These are phyloP conservation scores for Strix uralensis DNA, from an alignment of 2,113 vertebrate species.

Conservation along the genomic window DNA sequence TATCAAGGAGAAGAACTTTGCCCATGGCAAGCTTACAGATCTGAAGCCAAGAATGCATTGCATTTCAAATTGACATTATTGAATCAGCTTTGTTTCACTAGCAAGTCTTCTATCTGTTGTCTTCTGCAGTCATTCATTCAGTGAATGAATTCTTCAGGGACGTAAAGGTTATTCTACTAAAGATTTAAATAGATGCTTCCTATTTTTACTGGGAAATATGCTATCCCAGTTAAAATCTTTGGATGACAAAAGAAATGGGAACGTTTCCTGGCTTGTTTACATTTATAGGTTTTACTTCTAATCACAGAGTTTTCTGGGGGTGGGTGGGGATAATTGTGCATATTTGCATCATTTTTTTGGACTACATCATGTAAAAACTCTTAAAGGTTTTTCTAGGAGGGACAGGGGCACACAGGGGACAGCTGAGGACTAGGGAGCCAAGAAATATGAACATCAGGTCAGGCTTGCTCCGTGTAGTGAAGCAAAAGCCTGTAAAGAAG, in stretches of 20 bases:
- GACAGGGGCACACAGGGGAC: neutral
- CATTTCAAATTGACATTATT: neutral
- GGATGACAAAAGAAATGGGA: neutral
- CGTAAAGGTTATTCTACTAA: neutral
- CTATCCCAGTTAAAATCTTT: neutral
- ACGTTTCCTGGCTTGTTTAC: neutral
- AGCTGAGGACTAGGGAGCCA: neutral
- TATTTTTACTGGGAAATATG: neutral
- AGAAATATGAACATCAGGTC: neutral
- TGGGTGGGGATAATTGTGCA: neutral
- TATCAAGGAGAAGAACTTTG: neutral
- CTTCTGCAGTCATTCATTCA: neutral
- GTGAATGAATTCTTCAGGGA: neutral
- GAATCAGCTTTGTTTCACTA: neutral
- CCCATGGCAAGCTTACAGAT: neutral
- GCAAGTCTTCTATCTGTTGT: neutral
- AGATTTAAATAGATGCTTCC: neutral
- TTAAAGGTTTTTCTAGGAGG: accelerated
- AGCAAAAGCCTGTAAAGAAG: neutral
- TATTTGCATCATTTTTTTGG: neutral
- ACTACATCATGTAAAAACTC: neutral
- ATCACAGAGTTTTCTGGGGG: neutral
- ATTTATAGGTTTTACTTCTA: neutral
- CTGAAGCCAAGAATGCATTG: neutral
- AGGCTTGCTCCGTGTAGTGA: neutral